phyloP scores from a whole-genome alignment of 2,888 invertebrate genomes.

The Melanotus villosus region DNA sequence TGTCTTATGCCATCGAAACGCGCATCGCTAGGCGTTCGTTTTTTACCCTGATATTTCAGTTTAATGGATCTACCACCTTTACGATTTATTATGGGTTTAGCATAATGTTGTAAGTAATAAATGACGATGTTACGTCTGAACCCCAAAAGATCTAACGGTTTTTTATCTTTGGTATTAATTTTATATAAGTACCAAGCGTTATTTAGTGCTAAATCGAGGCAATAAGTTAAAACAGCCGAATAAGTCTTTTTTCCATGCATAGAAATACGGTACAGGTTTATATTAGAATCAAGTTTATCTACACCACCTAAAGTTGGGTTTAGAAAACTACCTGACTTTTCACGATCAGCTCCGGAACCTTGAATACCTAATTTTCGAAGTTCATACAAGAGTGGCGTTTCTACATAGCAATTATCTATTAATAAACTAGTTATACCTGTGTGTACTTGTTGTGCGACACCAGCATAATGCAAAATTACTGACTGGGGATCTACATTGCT shows the following conservation, averaged over 20 bases:
- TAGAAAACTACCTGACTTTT: background rate
- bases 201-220: background rate
- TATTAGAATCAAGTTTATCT: background rate
- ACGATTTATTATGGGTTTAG: background rate
- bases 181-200: background rate
- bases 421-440: background rate
- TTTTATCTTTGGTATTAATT: background rate
- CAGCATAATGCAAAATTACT: background rate
- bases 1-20: constrained; percentile 48
- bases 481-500: background rate
- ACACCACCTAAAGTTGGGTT: background rate
- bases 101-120: constrained; percentile 2
- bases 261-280: background rate
- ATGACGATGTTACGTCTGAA: background rate
- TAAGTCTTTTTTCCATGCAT: background rate
- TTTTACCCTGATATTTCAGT: background rate
- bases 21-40: background rate
- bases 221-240: background rate
- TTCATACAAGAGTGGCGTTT: background rate
- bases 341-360: background rate
- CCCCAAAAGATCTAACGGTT: background rate
- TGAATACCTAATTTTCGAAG: background rate
- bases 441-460: background rate
- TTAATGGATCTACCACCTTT: background rate
- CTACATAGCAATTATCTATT: background rate